Evolutionary conservation across 2,113 vertebrate species (phyloP).

Genomic region (Pandion haliaetus): DNA sequence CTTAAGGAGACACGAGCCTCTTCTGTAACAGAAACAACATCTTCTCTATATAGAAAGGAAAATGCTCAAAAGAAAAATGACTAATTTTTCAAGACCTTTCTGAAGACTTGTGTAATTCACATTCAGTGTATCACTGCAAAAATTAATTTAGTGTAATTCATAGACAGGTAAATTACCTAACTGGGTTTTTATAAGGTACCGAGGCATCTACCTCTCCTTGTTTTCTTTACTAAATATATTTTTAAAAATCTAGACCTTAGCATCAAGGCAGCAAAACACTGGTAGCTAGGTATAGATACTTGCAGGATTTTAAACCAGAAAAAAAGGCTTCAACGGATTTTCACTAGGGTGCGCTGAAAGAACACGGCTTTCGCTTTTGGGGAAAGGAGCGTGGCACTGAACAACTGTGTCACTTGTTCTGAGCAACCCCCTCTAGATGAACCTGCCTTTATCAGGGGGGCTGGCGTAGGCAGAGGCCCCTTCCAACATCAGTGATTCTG

Average conservation of each 20-base stretch:
- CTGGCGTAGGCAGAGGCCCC: neutral
- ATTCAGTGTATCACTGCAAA: neutral
- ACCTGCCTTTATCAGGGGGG: neutral
- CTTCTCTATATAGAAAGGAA: neutral
- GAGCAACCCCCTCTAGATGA: neutral
- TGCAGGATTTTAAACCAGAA: neutral
- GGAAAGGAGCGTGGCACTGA: rapidly evolving
- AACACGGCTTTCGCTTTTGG: neutral
- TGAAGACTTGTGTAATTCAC: neutral
- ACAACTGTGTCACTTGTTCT: neutral
- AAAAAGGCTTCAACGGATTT: neutral
- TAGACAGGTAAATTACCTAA: neutral
- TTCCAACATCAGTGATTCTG: neutral
- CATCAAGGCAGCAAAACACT: neutral
- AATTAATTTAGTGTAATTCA: neutral
- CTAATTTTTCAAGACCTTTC: neutral
- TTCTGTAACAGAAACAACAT: neutral
- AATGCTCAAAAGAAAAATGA: neutral
- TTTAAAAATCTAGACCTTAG: neutral
- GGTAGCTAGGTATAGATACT: neutral
- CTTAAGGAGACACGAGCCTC: neutral
- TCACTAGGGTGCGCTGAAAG: slow-evolving; percentile 23
- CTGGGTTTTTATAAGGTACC: neutral
- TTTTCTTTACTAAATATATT: neutral
- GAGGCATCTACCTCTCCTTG: neutral